Percentiles rank a stretch among this genome's conserved stretches.
These are phyloP conservation scores for Kryptolebias ocellatus DNA, from an alignment of 2,797 vertebrate species.

Conservation along the genomic window DNA sequence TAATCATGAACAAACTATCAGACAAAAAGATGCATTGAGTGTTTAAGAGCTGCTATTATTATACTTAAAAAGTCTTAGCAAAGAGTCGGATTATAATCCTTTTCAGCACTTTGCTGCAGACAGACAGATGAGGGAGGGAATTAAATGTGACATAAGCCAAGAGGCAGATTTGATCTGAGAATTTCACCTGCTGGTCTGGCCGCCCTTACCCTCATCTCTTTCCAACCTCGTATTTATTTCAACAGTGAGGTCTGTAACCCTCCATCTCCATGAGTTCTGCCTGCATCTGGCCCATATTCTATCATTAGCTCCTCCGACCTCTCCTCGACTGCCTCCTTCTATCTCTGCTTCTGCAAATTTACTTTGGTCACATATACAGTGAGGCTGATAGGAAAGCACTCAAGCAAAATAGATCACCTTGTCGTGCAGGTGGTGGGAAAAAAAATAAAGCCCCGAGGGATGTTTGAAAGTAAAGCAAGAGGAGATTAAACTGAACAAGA, in stretches of 20 bases:
- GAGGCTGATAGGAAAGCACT: conserved; percentile 27
- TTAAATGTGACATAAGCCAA: conserved; percentile 43
- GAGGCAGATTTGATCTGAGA: conserved; percentile 50
- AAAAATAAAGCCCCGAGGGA: conserved; percentile 17
- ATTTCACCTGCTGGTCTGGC: conserved; percentile 36
- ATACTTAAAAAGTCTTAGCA: background rate
- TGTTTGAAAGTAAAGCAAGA: conserved; percentile 31
- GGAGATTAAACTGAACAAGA: conserved; percentile 31
- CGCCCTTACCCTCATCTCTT: conserved; percentile 36
- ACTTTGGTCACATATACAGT: conserved; percentile 41
- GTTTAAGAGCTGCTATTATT: background rate
- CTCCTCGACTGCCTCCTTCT: conserved; percentile 32
- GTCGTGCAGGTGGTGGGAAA: conserved; percentile 28
- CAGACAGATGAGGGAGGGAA: conserved; percentile 26
- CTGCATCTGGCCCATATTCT: conserved; percentile 63
- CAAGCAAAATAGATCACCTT: conserved; percentile 33
- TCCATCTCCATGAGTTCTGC: conserved; percentile 48
- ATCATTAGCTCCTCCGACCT: conserved; percentile 56
- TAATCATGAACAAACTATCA: background rate
- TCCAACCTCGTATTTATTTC: conserved; percentile 54
- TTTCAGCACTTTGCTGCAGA: conserved; percentile 5
- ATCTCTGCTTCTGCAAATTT: conserved; percentile 37
- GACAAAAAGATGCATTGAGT: background rate
- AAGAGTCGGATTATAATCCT: background rate
- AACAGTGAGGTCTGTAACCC: conserved; percentile 40